Base-by-base conservation (phyloP, 2,113 vertebrate genomes). In the Petromus typicus region DNA sequence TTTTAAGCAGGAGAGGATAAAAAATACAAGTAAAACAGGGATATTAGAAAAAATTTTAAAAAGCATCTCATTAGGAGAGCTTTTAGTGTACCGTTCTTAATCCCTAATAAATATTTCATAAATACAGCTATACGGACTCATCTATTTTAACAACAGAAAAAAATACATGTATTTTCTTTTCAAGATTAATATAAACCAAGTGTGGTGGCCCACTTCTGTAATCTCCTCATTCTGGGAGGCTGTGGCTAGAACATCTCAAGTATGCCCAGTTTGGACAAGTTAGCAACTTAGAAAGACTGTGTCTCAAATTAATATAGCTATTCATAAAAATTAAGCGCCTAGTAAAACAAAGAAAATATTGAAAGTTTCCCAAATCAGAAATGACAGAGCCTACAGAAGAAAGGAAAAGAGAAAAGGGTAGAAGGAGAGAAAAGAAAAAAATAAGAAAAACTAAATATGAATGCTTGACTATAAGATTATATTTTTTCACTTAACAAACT, bases 401-500 rank as follows among this genome's bases (percentile, higher is more conserved):
- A 22, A 59, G 7, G 57, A 17, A 59, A 51, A 10, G 48, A 22
- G 18, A 59, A 17, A 12, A 30, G 43, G 3, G 57, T 25, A 64
- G 40, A 14, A 54, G 51, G 32, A 11, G 4, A n/a, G 79, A 63
- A n/a, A 4, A n/a, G 20, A 76, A 8, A 2, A 37, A 71, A 59
- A 66, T 90, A 66, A 48, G 27, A 12, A 93, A 92, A 84, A 80
- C 22, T 84, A 90, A 87, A 80, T 32, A 48, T 43, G 23, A 84
- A 23, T 23, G 40, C 84, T 66, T 43, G 90, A 76, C 64, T 92
- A 80, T 69, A 92, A 78, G 12, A 61, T 9, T 85, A 2, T 23
- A 57, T 64, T 86, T 94, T 51, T 87, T 91, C 16, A 96, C 8
- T 63, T 69, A 25, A 9, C 30, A 87, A 89, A 92, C 64, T 27